A percentile compares a stretch with the other conserved stretches of the same genome.
These are phyloP conservation scores for Neolamprologus falcicula DNA, from an alignment of 2,113 vertebrate genomes.

Conservation along the genomic window DNA sequence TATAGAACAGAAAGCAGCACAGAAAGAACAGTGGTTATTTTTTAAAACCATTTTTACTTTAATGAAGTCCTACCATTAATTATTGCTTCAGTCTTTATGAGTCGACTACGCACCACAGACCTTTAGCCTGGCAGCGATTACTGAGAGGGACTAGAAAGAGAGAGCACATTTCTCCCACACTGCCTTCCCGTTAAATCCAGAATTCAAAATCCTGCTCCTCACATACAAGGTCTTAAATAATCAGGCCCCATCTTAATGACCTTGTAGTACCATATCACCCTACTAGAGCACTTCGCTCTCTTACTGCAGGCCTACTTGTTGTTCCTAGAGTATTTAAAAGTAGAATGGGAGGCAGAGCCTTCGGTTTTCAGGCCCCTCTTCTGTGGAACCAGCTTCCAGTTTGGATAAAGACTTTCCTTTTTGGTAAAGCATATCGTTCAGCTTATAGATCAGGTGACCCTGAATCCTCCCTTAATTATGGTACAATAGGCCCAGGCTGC, in stretches of 20 bases:
- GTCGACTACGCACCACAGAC: neutral
- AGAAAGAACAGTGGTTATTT: neutral
- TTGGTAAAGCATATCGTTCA: neutral
- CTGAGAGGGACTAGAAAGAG: neutral
- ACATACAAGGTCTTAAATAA: neutral
- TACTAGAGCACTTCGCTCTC: neutral
- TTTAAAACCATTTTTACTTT: neutral
- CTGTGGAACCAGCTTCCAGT: neutral
- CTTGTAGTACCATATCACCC: neutral
- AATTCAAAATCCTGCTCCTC: neutral
- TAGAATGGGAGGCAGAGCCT: neutral
- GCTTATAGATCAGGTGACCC: neutral
- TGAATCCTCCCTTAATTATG: neutral
- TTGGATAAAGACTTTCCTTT: neutral
- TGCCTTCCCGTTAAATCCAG: neutral
- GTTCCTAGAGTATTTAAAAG: neutral
- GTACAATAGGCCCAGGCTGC: neutral
- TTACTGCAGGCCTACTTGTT: neutral
- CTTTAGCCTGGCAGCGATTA: neutral
- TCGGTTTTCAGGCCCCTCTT: neutral
- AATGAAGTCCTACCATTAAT: neutral
- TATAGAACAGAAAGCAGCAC: neutral
- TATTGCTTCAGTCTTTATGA: neutral
- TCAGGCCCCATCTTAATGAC: neutral
- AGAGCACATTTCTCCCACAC: neutral